Percentiles rank a stretch among this genome's conserved stretches.
Evolutionary conservation across 2,797 vertebrate genomes (phyloP).

Genomic region (Cercopithecus neglectus): DNA sequence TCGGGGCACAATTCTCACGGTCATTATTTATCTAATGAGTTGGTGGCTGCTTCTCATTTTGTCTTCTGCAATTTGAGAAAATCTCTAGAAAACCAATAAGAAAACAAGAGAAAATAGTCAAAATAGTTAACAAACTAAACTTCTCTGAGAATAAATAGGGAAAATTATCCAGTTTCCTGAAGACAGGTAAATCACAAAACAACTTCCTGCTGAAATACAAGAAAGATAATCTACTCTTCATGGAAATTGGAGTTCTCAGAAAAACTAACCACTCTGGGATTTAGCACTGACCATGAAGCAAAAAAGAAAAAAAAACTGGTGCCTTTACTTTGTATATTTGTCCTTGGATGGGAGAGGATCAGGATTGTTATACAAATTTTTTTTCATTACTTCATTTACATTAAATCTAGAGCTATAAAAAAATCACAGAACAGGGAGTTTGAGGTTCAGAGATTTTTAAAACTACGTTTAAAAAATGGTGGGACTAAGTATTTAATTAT

Average conservation of each 20-base stretch:
- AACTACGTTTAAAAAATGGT: neutral
- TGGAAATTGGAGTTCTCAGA: neutral
- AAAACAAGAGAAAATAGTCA: conserved; percentile 16
- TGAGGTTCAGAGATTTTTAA: neutral
- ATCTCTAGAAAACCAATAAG: neutral
- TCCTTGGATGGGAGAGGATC: neutral
- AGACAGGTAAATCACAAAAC: neutral
- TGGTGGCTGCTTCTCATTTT: neutral
- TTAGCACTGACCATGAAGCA: neutral
- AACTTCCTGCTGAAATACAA: neutral
- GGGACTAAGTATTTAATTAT: neutral
- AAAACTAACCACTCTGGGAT: neutral
- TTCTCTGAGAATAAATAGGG: conserved; percentile 4
- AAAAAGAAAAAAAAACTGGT: neutral
- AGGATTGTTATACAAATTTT: neutral
- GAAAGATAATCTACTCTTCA: neutral
- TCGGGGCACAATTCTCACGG: neutral
- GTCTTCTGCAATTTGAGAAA: conserved; percentile 18
- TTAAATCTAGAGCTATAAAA: conserved; percentile 36
- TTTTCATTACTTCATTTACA: neutral
- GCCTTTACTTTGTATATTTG: conserved; percentile 3
- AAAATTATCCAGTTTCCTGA: neutral
- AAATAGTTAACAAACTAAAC: neutral
- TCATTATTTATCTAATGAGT: neutral
- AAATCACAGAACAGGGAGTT: neutral